These are phyloP conservation scores for Loris lydekkerianus DNA, from an alignment of 2,797 vertebrate species.

Conservation along the genomic window DNA sequence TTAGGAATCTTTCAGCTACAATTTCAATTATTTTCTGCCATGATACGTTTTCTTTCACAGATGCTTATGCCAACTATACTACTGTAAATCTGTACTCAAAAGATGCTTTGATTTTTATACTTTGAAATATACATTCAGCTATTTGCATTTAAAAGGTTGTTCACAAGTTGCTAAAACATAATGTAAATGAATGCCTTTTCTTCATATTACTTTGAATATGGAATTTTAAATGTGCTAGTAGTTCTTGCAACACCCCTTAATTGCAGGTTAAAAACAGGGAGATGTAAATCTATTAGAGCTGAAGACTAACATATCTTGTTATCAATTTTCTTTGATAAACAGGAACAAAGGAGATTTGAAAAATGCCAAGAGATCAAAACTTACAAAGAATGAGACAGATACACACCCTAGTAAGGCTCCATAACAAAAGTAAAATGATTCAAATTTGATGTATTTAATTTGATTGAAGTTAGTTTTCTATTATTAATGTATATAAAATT, in stretches of 20 bases:
- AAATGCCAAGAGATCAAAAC: slow-evolving; percentile 16
- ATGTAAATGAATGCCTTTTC: slow-evolving; percentile 50
- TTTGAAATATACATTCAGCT: slow-evolving; percentile 52
- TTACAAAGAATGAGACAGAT: background rate
- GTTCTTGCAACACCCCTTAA: slow-evolving; percentile 20
- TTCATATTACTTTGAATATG: background rate
- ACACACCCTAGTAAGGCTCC: background rate
- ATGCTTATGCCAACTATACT: background rate
- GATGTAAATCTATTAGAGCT: background rate
- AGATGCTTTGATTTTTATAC: slow-evolving; percentile 37
- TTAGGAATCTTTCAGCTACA: slow-evolving; percentile 22
- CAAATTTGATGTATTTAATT: background rate
- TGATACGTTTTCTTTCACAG: slow-evolving; percentile 58
- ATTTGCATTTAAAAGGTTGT: slow-evolving; percentile 61
- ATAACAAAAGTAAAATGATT: background rate
- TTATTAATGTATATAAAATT: background rate
- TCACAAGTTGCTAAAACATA: slow-evolving; percentile 51
- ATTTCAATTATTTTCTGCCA: slow-evolving; percentile 76
- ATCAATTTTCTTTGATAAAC: slow-evolving; percentile 21
- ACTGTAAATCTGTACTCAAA: slow-evolving; percentile 51
- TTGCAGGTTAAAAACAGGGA: slow-evolving; percentile 29
- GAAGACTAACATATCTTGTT: background rate
- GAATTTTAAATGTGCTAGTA: slow-evolving; percentile 41
- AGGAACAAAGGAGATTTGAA: background rate
- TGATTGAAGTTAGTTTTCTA: background rate